Conservation (phyloP, 2,888 invertebrate species). For the Pterostichus niger region DNA sequence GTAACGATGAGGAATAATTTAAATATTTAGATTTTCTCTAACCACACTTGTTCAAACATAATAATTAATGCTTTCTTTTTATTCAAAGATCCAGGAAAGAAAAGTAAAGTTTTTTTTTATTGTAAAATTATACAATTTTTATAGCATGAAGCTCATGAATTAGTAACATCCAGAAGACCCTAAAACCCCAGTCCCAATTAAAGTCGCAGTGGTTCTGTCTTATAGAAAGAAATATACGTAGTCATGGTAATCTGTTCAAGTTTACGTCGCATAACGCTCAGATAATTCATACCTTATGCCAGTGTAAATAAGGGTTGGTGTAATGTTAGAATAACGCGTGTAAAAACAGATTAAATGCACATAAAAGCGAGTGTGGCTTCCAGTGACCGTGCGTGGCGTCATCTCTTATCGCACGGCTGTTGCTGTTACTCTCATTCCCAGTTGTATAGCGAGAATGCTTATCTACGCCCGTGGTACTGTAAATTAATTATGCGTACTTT, state of each 20-base stretch:
- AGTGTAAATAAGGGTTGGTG: constrained; percentile 50
- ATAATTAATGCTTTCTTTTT: too few relatives aligned
- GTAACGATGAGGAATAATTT: too few relatives aligned
- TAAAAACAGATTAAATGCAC: constrained; percentile 65
- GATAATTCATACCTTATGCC: constrained; percentile 61
- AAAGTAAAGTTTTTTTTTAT: constrained; percentile 12
- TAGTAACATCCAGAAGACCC: constrained; percentile 8
- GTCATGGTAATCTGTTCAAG: constrained; percentile 30
- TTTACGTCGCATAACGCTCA: constrained; percentile 42
- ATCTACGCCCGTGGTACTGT: constrained; percentile 62
- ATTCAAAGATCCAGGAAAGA: too few relatives aligned
- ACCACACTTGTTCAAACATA: not conserved
- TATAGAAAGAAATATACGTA: constrained; percentile 31
- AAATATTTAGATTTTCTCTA: not conserved
- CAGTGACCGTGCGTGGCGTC: constrained; percentile 17
- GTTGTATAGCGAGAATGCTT: constrained; percentile 55
- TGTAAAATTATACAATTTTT: constrained; percentile 31
- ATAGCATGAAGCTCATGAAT: constrained; percentile 23
- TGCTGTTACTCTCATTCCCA: not conserved
- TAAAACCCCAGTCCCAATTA: constrained; percentile 24
- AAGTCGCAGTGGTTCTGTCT: constrained; percentile 28
- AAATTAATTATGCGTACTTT: constrained; percentile 65
- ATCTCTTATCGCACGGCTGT: not conserved
- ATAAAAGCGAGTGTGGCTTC: constrained; percentile 43
- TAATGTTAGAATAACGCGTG: constrained; percentile 56